Evolutionary conservation across 1,140 invertebrate genomes (phyloP), one percentile per base, ranked within the genome.

Genomic region (Magallana angulata): DNA sequence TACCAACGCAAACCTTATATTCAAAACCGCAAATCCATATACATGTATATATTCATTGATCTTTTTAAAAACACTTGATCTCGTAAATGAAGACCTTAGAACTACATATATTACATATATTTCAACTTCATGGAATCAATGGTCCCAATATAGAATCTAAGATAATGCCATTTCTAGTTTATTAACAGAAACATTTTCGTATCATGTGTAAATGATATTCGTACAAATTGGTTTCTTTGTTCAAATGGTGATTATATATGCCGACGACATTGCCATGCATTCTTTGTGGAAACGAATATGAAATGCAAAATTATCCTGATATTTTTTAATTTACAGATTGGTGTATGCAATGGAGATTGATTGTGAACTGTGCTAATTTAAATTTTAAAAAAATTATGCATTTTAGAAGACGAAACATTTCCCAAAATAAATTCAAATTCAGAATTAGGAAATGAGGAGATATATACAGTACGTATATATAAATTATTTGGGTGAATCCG

Each of bases 131-230:
- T 60, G 59, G 59, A 60, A 16, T 60, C 7, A 60, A 60, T 60
- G 59, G 59, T 60, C 59, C 59, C 59, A 60, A 60, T 60, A 60
- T 60, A 60, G n/a, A n/a, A n/a, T n/a, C n/a, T n/a, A n/a, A n/a
- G 1, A 60, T 12, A 3, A 60, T 60, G 9, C 59, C 16, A 48
- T 48, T 48, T 48, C 36, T 5, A 48, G 36, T 48, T 48, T 48
- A 48, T 2, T 48, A 48, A 48, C 5, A 48, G 59, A 60, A 60
- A 60, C 59, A 60, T 60, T 60, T 2, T 60, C 7, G 9, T 60
- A 0, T 60, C 16, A 60, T 60, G 59, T 60, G 59, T 60, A 60
- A 60, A 60, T 3, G 7, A 60, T 0, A 48, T 48, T 48, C 36
- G 0, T 48, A 48, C 36, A 48, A 48, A 48, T 48, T 48, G 5